Conservation (phyloP, 2,113 vertebrate species). For the Artemisiospiza belli region DNA sequence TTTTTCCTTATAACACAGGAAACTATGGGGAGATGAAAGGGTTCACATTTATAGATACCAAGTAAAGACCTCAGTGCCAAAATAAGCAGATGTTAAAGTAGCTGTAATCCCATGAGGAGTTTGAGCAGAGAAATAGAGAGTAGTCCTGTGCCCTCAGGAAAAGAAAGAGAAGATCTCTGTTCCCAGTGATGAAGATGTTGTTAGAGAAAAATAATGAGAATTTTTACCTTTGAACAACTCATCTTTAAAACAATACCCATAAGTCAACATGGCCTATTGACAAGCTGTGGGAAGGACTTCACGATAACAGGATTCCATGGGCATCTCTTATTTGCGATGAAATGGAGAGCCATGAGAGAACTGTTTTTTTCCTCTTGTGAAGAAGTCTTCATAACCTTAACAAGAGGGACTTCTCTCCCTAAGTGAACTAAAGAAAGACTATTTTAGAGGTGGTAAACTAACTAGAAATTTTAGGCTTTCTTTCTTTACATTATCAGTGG, state of each 20-base stretch:
- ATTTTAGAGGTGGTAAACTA: neutral
- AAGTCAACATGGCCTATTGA: no score
- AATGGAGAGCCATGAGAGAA: neutral
- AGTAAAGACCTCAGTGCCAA: neutral
- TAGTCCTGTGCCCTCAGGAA: neutral
- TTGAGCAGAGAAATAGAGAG: neutral
- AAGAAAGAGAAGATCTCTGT: neutral
- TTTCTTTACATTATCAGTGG: neutral
- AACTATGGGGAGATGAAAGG: neutral
- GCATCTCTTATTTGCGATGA: neutral
- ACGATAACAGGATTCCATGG: no score
- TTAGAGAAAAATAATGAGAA: neutral
- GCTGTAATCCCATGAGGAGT: neutral
- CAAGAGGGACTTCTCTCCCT: neutral
- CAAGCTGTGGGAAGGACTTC: no score
- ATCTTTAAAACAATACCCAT: neutral
- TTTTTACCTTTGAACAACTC: neutral
- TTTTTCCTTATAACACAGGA: neutral
- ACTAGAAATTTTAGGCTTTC: neutral
- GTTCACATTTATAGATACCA: neutral
- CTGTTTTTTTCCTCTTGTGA: neutral
- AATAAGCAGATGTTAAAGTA: neutral
- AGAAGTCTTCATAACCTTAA: neutral
- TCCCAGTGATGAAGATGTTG: neutral
- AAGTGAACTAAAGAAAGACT: neutral